Conservation (phyloP, 1,140 invertebrate species). For the Sitodiplosis mosellana region DNA sequence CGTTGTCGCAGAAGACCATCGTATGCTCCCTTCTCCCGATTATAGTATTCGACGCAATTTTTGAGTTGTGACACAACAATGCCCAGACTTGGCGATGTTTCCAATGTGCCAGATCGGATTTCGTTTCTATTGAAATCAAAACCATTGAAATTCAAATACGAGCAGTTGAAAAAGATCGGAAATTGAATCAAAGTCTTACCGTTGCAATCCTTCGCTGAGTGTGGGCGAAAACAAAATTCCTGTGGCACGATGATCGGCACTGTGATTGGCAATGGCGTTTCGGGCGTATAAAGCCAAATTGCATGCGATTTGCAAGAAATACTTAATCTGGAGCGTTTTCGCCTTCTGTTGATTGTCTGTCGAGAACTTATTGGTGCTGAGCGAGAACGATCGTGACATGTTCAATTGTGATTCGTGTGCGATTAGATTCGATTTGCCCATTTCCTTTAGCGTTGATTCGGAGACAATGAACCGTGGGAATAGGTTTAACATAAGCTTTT, state of each 20-base stretch:
- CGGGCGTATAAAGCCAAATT: constrained; percentile 49
- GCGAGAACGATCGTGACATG: background rate
- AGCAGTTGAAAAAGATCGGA: too few relatives aligned
- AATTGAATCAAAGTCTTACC: background rate
- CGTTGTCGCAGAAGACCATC: constrained; percentile 17
- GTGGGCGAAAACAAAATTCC: constrained; percentile 26
- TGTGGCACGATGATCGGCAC: constrained; percentile 29
- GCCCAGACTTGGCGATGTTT: constrained; percentile 23
- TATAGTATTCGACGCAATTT: constrained; percentile 31
- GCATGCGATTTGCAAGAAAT: constrained; percentile 37
- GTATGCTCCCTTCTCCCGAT: constrained; percentile 27
- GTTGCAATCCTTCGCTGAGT: constrained; percentile 3
- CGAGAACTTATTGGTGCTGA: background rate
- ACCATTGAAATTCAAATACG: background rate
- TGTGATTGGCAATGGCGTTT: constrained; percentile 33
- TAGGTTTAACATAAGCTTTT: constrained; percentile 48
- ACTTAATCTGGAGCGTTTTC: constrained; percentile 11
- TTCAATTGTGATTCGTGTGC: background rate
- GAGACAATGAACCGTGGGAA: constrained; percentile 42
- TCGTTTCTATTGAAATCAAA: constrained; percentile 8
- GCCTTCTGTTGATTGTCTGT: constrained; percentile 13
- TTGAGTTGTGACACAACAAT: constrained; percentile 34
- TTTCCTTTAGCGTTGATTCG: constrained; percentile 16
- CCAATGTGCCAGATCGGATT: constrained; percentile 9
- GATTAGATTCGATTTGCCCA: constrained; percentile 8